A percentile compares a stretch with the other conserved stretches of the same genome.
phyloP scores from a whole-genome alignment of 2,888 invertebrate genomes.

The Bombyx huttoni region DNA sequence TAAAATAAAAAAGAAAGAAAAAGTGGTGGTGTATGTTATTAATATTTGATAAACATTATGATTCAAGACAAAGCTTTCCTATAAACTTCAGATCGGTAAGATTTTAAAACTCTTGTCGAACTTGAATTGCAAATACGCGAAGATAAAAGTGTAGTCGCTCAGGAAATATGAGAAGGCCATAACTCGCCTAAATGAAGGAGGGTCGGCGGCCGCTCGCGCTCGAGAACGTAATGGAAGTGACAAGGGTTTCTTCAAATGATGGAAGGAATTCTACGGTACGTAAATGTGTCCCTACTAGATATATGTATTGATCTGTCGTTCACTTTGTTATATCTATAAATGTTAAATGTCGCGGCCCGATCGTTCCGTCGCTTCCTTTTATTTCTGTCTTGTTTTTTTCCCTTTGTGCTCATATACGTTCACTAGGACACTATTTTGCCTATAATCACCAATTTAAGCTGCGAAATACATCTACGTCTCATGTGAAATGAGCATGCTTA shows the following conservation, averaged over 20 bases:
- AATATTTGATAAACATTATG: no score
- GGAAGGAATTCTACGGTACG: constrained; percentile 49
- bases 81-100: background rate
- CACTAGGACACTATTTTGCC: no score
- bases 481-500: no score
- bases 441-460: no score
- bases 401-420: no score
- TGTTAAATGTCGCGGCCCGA: background rate
- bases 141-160: constrained; percentile 43
- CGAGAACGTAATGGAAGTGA: constrained; percentile 62
- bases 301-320: constrained; percentile 42
- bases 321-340: constrained; percentile 19
- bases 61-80: no score
- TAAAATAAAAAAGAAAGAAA: no score
- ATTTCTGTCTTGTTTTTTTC: background rate
- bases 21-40: no score
- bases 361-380: background rate
- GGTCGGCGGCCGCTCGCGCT: constrained; percentile 40
- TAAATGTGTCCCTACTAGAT: constrained; percentile 35
- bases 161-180: constrained; percentile 57
- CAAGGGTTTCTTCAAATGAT: constrained; percentile 65
- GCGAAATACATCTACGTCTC: no score
- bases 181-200: constrained; percentile 61
- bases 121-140: constrained; percentile 28
- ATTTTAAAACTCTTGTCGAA: constrained; percentile 7